Percentiles rank a stretch among this genome's conserved stretches.
phyloP scores from a whole-genome alignment of 2,888 invertebrate species.

The Quadriops clusia region DNA sequence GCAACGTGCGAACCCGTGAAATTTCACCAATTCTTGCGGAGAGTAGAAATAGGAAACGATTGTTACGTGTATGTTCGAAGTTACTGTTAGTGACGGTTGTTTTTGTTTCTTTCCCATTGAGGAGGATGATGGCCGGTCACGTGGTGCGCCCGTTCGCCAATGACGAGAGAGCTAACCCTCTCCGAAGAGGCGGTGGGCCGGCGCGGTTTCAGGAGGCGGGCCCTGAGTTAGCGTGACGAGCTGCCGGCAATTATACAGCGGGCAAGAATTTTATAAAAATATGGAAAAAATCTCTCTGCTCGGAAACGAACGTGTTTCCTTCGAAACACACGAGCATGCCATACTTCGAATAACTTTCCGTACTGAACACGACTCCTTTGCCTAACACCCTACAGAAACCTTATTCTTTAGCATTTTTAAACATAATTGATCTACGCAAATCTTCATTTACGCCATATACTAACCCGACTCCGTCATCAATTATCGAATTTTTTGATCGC shows the following conservation, averaged over 20 bases:
- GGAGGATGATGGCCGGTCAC: slow-evolving; percentile 38
- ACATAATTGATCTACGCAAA: too few relatives aligned
- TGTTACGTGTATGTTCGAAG: slow-evolving; percentile 37
- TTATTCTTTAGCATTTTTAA: too few relatives aligned
- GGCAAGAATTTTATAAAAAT: slow-evolving; percentile 21
- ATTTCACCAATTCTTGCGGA: slow-evolving; percentile 28
- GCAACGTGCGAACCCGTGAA: slow-evolving; percentile 23
- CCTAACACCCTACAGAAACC: too few relatives aligned
- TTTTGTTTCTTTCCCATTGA: slow-evolving; percentile 39
- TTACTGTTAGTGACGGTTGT: slow-evolving; percentile 39
- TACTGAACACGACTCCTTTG: too few relatives aligned
- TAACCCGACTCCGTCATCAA: too few relatives aligned
- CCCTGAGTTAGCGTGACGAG: slow-evolving; percentile 34
- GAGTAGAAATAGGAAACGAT: slow-evolving; percentile 36
- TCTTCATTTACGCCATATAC: too few relatives aligned
- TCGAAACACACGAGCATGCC: too few relatives aligned
- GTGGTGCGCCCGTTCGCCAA: slow-evolving; percentile 32
- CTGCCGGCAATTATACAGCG: slow-evolving; percentile 31
- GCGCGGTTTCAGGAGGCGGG: slow-evolving; percentile 32
- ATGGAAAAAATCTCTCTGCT: slow-evolving; percentile 18
- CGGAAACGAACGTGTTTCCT: too few relatives aligned
- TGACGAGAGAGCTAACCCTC: slow-evolving; percentile 35
- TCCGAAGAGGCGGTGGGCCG: slow-evolving; percentile 37
- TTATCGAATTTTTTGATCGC: background rate
- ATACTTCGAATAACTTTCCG: too few relatives aligned